Base-by-base conservation (phyloP, 2,113 vertebrate species). In the Gnathonemus echidnorhynchus region DNA sequence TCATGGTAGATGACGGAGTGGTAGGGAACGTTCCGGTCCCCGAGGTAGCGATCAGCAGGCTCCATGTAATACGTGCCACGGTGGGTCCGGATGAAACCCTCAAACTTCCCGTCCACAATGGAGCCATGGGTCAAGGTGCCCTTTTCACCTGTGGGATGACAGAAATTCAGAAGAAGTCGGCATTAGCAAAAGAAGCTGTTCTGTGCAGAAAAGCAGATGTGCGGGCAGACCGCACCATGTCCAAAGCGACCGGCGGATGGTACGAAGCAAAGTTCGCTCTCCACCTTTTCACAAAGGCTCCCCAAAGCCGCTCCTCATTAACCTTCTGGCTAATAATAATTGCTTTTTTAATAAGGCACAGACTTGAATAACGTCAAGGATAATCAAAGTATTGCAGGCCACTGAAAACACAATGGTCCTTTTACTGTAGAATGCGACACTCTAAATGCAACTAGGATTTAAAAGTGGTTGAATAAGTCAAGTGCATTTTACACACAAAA, bases 1-100 rank as follows among this genome's bases (percentile, higher is more conserved):
- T 99, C 98, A 49, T 99, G 98, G 95, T 99, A 99, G 92, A 99
- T 99, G 94, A 99, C 95, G 17, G 98, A 99, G 92, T 99, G 98
- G 94, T 97, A 99, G 3, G 97, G 95, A 3, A 96, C 93, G 24
- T 93, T 93, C 92, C 92, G 94, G 91, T 96, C 96, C 94, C 96
- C 95, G 88, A 98, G 95, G 92, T 99, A 99, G 95, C 98, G 96
- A 93, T 99, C 98, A 15, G 97, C 96, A 89, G 98, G 98, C 91
- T 99, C 98, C 91, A 99, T 94, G 87, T 99, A 99, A 94, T 97
- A 99, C 5, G 96, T 98, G 89, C 98, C 98, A 91, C 96, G 95
- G 86, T 95, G 96, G 88, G 97, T 99, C 92, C 96, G 95, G 92
- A 99, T 97, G 94, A 99, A 99, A 91, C 98, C 98, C 95, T 99